Evolutionary conservation across 1,140 invertebrate genomes (phyloP).

Genomic region (Drosophila teissieri): DNA sequence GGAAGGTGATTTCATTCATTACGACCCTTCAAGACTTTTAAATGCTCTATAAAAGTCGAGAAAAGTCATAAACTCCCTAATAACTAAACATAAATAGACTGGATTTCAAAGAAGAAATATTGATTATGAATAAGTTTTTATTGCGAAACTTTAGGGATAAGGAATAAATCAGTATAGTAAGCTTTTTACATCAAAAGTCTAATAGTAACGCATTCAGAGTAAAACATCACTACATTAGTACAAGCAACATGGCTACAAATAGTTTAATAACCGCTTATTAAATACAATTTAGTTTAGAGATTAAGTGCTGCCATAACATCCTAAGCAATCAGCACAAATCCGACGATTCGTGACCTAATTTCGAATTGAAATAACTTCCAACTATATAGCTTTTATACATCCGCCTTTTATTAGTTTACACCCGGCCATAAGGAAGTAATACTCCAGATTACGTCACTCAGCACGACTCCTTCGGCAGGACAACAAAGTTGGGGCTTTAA

Average conservation of each 20-base stretch:
- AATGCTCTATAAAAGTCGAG: not conserved
- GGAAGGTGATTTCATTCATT: not conserved
- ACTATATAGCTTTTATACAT: slow-evolving; percentile 37
- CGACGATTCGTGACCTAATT: slow-evolving; percentile 30
- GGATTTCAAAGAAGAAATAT: too few relatives aligned
- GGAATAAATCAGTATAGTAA: too few relatives aligned
- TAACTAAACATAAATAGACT: too few relatives aligned
- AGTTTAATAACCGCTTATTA: not conserved
- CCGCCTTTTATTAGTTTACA: slow-evolving; percentile 44
- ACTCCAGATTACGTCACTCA: slow-evolving; percentile 27
- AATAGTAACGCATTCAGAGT: too few relatives aligned
- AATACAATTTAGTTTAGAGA: not conserved
- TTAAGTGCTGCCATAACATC: not conserved
- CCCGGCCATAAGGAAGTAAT: slow-evolving; percentile 36
- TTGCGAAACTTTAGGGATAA: too few relatives aligned
- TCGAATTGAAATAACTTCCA: slow-evolving; percentile 33
- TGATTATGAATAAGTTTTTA: too few relatives aligned
- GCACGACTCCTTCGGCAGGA: slow-evolving; percentile 12
- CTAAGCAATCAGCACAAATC: slow-evolving; percentile 11
- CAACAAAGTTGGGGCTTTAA: slow-evolving; percentile 44
- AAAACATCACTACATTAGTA: too few relatives aligned
- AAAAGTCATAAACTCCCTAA: too few relatives aligned
- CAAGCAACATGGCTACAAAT: not conserved
- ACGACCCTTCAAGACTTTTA: not conserved
- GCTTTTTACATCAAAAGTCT: too few relatives aligned